Base-by-base conservation (phyloP, 2,113 vertebrate genomes). In the Amphiprion ocellaris region DNA sequence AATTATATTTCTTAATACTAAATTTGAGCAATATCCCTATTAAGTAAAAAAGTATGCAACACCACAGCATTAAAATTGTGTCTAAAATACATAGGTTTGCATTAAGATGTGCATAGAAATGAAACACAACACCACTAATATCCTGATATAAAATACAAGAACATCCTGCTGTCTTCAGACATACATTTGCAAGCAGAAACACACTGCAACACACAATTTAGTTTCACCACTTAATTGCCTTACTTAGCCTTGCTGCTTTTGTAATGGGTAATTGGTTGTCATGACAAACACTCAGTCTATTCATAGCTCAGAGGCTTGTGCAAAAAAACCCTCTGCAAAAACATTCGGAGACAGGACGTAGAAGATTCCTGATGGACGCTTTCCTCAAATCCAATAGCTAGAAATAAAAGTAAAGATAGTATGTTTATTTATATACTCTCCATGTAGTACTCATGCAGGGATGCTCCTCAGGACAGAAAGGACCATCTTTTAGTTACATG, bases 241-340 rank as follows among this genome's bases (percentile, higher is more conserved):
- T 88, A 89, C 81, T 89, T 90, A 90, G 77, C 78, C 75, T 81
- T 75, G 75, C 77, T 85, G 81, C 81, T 89, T 90, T 92, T 90
- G 87, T 89, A 88, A 79, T 90, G 90, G 85, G 69, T 92, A 91
- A 93, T 89, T 91, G 89, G 92, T 94, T 94, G 93, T 93, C 92
- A 95, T 94, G 93, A 93, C 92, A 91, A 92, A 91, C 74, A 83
- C 67, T 84, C 63, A 54, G 70, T 77, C 84, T 84, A 87, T 83
- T 83, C 63, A 91, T 68, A 85, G 84, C 82, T 78, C 56, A 56
- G 53, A 83, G 69, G 62, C 54, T 74, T 72, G n/a, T 44, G 69
- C 44, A 58, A 75, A 82, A 86, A 77, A 81, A 79, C 7, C 10
- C 44, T 67, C 39, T 63, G 69, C 21, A 78, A 74, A 83, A 82